These are phyloP conservation scores for Cetonia aurata DNA, from an alignment of 2,888 invertebrate genomes.

Conservation along the genomic window DNA sequence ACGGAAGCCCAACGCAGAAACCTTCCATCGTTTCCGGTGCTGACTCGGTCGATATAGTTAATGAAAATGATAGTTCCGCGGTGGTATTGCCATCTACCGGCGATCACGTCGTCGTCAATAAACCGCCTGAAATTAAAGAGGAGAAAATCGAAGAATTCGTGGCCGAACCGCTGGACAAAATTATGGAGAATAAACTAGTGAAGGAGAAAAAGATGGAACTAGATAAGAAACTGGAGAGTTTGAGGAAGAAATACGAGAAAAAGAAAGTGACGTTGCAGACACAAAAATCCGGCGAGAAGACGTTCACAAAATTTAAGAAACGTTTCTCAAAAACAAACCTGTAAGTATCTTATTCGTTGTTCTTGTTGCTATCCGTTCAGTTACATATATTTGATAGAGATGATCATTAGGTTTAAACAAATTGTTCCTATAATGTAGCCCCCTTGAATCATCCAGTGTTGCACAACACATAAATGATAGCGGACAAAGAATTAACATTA, in stretches of 20 bases:
- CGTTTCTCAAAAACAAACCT: slow-evolving; percentile 71
- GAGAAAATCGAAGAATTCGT: slow-evolving; percentile 73
- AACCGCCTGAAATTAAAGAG: slow-evolving; percentile 59
- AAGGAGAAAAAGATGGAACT: slow-evolving; percentile 86
- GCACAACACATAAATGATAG: too few species aligned
- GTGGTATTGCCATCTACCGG: slow-evolving; percentile 48
- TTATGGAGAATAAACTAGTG: slow-evolving; percentile 85
- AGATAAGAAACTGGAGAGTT: slow-evolving; percentile 87
- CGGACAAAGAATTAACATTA: too few species aligned
- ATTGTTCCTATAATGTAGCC: too few species aligned
- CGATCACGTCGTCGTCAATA: slow-evolving; percentile 46
- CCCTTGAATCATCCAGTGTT: too few species aligned
- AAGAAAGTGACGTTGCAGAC: slow-evolving; percentile 70
- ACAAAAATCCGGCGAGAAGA: slow-evolving; percentile 68
- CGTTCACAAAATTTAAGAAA: slow-evolving; percentile 78
- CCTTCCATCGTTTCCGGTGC: slow-evolving; percentile 56
- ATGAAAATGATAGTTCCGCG: slow-evolving; percentile 55
- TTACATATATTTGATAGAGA: too few species aligned
- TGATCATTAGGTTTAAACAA: too few species aligned
- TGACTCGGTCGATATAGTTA: slow-evolving; percentile 56
- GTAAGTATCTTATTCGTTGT: slow-evolving; percentile 25
- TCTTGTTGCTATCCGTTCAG: too few species aligned
- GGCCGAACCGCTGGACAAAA: slow-evolving; percentile 83
- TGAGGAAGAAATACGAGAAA: slow-evolving; percentile 82
- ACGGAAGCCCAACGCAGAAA: slow-evolving; percentile 69